A percentile compares a stretch with the other conserved stretches of the same genome.
Conservation (phyloP, 2,113 vertebrate genomes). For the Carettochelys insculpta region DNA sequence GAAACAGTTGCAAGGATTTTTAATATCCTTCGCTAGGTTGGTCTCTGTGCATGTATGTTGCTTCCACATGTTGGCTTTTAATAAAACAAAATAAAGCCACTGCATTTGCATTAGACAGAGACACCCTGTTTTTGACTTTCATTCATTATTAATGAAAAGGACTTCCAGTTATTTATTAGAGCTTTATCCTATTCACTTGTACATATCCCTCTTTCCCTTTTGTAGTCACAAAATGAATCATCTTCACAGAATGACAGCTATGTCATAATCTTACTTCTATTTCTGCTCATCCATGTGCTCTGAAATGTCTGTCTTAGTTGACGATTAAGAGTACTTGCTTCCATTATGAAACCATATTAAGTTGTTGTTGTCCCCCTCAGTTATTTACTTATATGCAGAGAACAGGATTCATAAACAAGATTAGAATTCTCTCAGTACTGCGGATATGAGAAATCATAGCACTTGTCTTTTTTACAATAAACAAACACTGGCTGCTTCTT, state of each 20-base stretch:
- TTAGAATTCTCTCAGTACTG: not conserved
- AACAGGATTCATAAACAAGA: not conserved
- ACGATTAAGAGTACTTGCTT: not conserved
- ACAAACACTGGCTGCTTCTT: not conserved
- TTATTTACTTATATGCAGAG: not conserved
- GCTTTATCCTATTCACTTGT: slow-evolving; percentile 6
- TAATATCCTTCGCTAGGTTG: slow-evolving; percentile 65
- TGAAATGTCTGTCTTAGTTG: not conserved
- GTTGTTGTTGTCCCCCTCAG: not conserved
- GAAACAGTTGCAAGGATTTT: slow-evolving; percentile 54
- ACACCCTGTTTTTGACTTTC: slow-evolving; percentile 35
- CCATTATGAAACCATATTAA: not conserved
- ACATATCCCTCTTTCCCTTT: not conserved
- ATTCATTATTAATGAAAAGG: slow-evolving; percentile 35
- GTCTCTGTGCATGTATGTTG: slow-evolving; percentile 50
- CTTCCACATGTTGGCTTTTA: slow-evolving; percentile 52
- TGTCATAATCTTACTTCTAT: not conserved
- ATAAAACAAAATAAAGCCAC: slow-evolving; percentile 60
- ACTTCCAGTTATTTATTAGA: slow-evolving; percentile 41
- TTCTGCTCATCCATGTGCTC: not conserved
- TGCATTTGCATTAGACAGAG: slow-evolving; percentile 47
- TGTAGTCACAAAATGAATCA: not conserved
- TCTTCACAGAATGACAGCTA: not conserved
- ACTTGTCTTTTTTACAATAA: not conserved
- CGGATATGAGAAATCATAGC: not conserved